Percentiles rank a stretch among this genome's conserved stretches.
Evolutionary conservation across 2,888 invertebrate species (phyloP).

Genomic region (Erynnis tages): DNA sequence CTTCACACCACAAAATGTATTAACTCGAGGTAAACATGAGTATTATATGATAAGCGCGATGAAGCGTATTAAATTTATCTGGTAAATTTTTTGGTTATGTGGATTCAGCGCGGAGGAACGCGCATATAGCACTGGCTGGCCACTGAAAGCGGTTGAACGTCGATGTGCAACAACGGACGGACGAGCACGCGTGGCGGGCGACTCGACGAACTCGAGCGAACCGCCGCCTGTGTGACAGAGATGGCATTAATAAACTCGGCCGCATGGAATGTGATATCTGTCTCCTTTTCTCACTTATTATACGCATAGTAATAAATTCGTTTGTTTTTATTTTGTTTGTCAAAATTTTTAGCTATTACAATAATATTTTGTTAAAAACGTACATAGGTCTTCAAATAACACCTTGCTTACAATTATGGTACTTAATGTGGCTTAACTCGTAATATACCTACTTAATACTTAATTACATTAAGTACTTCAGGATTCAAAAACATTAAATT

Average conservation of each 20-base stretch:
- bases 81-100: constrained; percentile 76
- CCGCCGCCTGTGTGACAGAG: constrained; percentile 53
- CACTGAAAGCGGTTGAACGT: constrained; percentile 78
- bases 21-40: constrained; percentile 76
- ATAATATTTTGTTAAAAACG: no score
- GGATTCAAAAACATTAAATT: no score
- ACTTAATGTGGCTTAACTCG: no score
- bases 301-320: not conserved
- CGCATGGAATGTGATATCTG: constrained; percentile 41
- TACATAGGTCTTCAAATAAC: not conserved
- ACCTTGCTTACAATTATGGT: no score
- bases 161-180: constrained; percentile 75
- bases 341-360: constrained; percentile 7
- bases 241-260: constrained; percentile 47
- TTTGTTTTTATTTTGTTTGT: constrained; percentile 4
- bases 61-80: constrained; percentile 49
- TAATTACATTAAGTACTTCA: no score
- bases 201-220: constrained; percentile 49
- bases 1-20: constrained; percentile 76
- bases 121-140: constrained; percentile 64
- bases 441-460: not conserved
- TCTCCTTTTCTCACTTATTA: constrained; percentile 32
- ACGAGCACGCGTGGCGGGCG: constrained; percentile 58
- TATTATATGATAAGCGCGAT: constrained; percentile 54
- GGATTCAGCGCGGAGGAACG: constrained; percentile 75